These are phyloP conservation scores for Setophaga petechia DNA, from an alignment of 2,113 vertebrate genomes.

Conservation along the genomic window DNA sequence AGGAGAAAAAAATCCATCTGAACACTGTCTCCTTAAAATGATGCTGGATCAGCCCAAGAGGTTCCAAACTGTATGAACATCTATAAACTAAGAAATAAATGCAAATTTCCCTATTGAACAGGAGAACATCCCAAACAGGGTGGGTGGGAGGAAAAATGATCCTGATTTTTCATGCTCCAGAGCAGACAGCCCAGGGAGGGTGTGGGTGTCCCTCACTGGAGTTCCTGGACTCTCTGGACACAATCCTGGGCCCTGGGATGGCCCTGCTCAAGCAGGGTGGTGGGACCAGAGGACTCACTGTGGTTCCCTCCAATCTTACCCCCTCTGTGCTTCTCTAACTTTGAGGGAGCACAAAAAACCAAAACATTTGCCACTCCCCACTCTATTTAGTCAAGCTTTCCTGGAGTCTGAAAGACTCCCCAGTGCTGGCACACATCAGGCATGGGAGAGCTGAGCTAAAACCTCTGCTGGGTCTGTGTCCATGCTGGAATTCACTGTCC, in stretches of 20 bases:
- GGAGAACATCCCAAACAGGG: background rate
- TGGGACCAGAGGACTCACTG: background rate
- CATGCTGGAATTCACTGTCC: background rate
- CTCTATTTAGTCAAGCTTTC: background rate
- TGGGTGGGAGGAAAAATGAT: too few species aligned
- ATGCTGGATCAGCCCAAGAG: background rate
- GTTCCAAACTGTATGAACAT: background rate
- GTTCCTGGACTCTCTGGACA: background rate
- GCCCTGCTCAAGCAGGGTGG: background rate
- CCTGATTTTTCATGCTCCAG: accelerated
- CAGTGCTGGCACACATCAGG: background rate
- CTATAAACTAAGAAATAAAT: background rate
- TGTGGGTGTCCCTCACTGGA: accelerated
- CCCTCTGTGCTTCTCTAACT: background rate
- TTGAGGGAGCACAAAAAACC: background rate
- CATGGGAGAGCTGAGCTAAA: accelerated
- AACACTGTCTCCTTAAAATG: background rate
- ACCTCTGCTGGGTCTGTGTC: accelerated
- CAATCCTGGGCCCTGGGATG: background rate
- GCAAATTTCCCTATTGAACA: background rate
- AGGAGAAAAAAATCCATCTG: background rate
- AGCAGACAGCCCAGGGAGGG: accelerated
- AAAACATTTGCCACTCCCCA: background rate
- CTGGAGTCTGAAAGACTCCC: too few species aligned
- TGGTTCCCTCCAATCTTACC: background rate